Conservation (phyloP, 1,140 invertebrate genomes). For the Psix sp. region DNA sequence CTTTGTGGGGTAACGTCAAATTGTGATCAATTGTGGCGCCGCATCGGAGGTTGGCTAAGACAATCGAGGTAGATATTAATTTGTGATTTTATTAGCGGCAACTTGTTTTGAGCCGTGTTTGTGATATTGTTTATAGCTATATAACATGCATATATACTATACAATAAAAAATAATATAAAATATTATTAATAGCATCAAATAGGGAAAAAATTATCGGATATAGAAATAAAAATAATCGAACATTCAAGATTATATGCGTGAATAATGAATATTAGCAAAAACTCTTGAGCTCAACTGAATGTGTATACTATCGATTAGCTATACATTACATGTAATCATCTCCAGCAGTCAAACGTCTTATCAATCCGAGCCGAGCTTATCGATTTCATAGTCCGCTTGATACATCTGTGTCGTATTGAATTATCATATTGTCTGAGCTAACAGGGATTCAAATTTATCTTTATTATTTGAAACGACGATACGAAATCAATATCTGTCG, state of each 20-base stretch:
- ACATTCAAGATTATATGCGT: no score
- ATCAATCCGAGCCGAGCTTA: constrained; percentile 11
- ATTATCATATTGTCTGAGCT: constrained; percentile 15
- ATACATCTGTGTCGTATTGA: constrained; percentile 13
- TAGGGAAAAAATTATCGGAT: no score
- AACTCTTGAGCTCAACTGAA: no score
- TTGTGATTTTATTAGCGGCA: constrained; percentile 8
- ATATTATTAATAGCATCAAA: no score
- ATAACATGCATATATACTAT: no score
- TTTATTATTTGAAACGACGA: neutral
- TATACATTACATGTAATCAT: constrained; percentile 1
- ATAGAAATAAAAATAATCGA: no score
- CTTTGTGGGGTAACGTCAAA: constrained; percentile 28
- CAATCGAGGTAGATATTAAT: constrained; percentile 35
- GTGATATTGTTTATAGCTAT: no score
- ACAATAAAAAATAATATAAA: no score
- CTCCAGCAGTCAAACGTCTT: constrained; percentile 18
- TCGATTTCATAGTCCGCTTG: constrained; percentile 22
- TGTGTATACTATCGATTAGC: no score
- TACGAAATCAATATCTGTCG: neutral
- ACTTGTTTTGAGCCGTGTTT: no score
- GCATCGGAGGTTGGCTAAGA: constrained; percentile 23
- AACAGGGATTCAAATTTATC: neutral
- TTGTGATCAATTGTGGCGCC: constrained; percentile 24
- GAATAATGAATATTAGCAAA: no score